Conservation (phyloP, 1,140 invertebrate genomes). For the Coptotermes formosanus region DNA sequence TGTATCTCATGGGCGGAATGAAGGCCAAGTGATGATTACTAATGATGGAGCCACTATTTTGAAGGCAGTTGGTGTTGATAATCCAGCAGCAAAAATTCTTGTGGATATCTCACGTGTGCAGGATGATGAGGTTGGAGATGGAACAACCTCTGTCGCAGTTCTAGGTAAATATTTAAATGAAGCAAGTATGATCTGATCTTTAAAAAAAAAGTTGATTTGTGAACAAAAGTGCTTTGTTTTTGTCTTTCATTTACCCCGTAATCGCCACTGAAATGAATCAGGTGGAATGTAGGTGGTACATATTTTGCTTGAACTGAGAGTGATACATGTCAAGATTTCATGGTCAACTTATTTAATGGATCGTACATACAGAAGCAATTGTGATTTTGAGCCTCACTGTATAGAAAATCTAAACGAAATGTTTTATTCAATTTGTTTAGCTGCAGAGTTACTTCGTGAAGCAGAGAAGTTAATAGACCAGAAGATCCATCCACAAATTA, state of each 20-base stretch:
- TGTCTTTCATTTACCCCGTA: neutral
- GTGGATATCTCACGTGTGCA: conserved; percentile 98
- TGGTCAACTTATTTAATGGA: too few relatives aligned
- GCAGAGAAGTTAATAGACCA: conserved; percentile 92
- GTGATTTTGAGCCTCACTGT: too few relatives aligned
- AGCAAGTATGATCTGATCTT: neutral
- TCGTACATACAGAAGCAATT: too few relatives aligned
- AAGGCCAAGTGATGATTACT: conserved; percentile 89
- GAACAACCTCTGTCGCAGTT: conserved; percentile 98
- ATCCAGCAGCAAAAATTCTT: conserved; percentile 97
- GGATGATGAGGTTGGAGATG: conserved; percentile 99
- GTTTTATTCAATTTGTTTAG: conserved; percentile 48
- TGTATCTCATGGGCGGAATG: conserved; percentile 76
- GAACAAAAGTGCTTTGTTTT: neutral
- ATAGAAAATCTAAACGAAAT: neutral
- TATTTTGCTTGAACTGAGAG: too few relatives aligned
- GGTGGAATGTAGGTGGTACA: too few relatives aligned
- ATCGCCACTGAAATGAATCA: too few relatives aligned
- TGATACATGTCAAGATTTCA: too few relatives aligned
- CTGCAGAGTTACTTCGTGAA: conserved; percentile 91
- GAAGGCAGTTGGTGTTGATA: conserved; percentile 95
- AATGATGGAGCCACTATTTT: conserved; percentile 99
- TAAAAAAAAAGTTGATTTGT: neutral
- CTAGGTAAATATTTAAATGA: conserved; percentile 57
- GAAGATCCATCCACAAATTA: conserved; percentile 98